A percentile compares a stretch with the other conserved stretches of the same genome.
These are phyloP conservation scores for Tetramorium alpestre DNA, from an alignment of 1,140 invertebrate genomes.

Conservation along the genomic window DNA sequence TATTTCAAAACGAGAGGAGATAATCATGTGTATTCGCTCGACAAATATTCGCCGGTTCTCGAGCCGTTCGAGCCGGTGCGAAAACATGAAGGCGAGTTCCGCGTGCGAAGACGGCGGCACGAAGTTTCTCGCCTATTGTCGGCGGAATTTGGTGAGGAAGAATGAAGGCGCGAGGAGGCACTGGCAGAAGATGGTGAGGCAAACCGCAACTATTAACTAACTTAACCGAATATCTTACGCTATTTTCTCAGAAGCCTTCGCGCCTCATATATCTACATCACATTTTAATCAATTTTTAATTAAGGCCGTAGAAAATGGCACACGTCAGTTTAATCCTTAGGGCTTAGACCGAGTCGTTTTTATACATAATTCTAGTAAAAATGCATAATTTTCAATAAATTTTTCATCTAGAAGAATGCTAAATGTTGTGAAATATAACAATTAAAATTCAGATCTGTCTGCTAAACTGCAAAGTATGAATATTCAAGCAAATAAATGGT, in stretches of 20 bases:
- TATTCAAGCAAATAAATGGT: not conserved
- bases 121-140: conserved; percentile 32
- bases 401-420: not conserved
- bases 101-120: not conserved
- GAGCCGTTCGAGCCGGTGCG: conserved; percentile 25
- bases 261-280: not conserved
- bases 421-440: not conserved
- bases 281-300: conserved; percentile 7
- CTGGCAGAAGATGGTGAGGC: not conserved
- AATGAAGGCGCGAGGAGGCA: conserved; percentile 7
- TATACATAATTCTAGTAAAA: not conserved
- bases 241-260: not conserved
- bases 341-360: not conserved
- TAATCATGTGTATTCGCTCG: conserved; percentile 65
- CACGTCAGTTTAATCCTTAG: not conserved
- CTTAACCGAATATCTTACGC: not conserved
- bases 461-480: not conserved
- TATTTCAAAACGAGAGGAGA: conserved; percentile 56
- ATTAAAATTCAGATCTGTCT: not conserved
- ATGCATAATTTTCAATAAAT: not conserved
- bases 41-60: conserved; percentile 64
- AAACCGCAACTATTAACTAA: conserved; percentile 4
- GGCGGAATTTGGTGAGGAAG: not conserved
- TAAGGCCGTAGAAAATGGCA: not conserved
- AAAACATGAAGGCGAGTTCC: not conserved